Percentiles rank a stretch among this genome's conserved stretches.
These are phyloP conservation scores for Pseudomyrmex pallidus DNA, from an alignment of 1,140 invertebrate species.

Conservation along the genomic window DNA sequence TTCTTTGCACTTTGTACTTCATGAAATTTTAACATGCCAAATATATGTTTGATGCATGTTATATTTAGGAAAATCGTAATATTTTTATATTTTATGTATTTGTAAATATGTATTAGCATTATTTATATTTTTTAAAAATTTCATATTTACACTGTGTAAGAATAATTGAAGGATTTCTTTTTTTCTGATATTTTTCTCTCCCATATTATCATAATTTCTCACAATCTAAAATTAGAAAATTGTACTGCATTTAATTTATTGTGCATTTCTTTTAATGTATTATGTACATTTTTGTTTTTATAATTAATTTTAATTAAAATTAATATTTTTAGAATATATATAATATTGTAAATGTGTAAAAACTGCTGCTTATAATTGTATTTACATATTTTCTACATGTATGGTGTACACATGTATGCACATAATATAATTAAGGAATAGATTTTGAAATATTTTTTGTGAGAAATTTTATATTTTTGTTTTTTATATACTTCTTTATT, in stretches of 20 bases:
- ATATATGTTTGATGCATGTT: too few species aligned
- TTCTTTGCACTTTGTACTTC: neutral
- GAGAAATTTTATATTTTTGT: too few species aligned
- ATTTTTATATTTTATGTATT: neutral
- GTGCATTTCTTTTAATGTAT: neutral
- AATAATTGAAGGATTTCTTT: neutral
- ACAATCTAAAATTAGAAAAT: neutral
- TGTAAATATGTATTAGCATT: neutral
- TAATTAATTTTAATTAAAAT: neutral
- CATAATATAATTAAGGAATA: too few species aligned
- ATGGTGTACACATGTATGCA: neutral
- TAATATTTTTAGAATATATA: neutral
- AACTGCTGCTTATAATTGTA: too few species aligned
- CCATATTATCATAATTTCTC: neutral
- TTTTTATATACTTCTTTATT: too few species aligned
- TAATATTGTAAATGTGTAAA: too few species aligned
- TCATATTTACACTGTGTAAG: neutral
- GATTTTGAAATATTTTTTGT: neutral
- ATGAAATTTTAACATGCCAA: neutral
- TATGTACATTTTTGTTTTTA: neutral
- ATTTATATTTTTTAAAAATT: neutral
- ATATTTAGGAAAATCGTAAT: neutral
- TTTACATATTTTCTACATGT: neutral
- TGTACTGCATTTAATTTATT: constrained; percentile 6
- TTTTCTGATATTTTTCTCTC: neutral